These are phyloP conservation scores for Pseudococcus longispinus DNA, from an alignment of 2,888 invertebrate species.

Conservation along the genomic window DNA sequence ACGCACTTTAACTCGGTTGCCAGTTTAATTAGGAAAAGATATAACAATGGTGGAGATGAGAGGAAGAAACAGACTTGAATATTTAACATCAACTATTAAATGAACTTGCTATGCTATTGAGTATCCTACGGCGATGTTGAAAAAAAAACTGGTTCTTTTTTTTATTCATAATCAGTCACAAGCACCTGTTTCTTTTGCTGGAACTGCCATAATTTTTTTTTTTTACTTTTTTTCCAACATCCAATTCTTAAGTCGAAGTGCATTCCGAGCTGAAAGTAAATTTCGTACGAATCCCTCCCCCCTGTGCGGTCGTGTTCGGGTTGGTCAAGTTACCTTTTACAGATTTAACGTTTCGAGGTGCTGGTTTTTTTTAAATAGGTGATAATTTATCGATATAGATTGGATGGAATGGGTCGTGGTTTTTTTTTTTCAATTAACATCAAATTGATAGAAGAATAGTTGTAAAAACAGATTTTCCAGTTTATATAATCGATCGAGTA, in stretches of 20 bases:
- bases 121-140: background rate
- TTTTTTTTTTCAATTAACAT: background rate
- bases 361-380: background rate
- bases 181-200: conserved; percentile 40
- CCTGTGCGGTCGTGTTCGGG: background rate
- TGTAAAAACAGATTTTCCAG: background rate
- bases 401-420: too few relatives aligned
- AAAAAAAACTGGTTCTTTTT: conserved; percentile 34
- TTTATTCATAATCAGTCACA: conserved; percentile 14
- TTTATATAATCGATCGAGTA: background rate
- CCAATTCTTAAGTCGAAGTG: background rate
- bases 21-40: conserved; percentile 40
- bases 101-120: conserved; percentile 43
- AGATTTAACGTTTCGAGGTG: background rate
- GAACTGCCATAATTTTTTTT: conserved; percentile 43
- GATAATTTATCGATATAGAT: background rate
- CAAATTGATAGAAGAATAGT: background rate
- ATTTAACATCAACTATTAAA: conserved; percentile 42
- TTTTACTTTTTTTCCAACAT: background rate
- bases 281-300: background rate
- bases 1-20: conserved; percentile 38
- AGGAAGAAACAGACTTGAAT: conserved; percentile 45
- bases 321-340: background rate
- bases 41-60: conserved; percentile 43
- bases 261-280: background rate